phyloP scores from a whole-genome alignment of 35 echinoderm and acorn worm genomes.

The Heliocidaris erythrogramma region DNA sequence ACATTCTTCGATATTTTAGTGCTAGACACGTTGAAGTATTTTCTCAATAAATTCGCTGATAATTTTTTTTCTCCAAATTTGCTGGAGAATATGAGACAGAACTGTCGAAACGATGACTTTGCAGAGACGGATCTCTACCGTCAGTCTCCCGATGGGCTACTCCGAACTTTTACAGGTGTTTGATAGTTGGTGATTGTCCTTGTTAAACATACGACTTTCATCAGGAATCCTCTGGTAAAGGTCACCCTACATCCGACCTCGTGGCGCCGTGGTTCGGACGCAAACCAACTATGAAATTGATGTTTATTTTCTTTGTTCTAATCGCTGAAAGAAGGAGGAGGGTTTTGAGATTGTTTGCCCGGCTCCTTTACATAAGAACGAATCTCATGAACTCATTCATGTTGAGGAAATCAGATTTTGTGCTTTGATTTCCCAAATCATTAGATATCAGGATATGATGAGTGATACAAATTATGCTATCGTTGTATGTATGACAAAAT shows the following conservation, averaged over 20 bases:
- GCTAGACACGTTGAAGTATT: neutral
- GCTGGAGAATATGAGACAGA: neutral
- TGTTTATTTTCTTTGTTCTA: conserved; percentile 12
- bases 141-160: neutral
- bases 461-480: too few species aligned
- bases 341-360: too few species aligned
- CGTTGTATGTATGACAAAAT: too few species aligned
- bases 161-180: conserved; percentile 24
- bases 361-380: too few species aligned
- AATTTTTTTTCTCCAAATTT: neutral
- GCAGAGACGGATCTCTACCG: neutral
- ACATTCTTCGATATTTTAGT: neutral
- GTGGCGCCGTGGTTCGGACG: neutral
- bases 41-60: neutral
- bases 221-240: neutral
- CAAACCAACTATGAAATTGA: conserved; percentile 18
- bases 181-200: conserved; percentile 24
- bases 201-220: conserved; percentile 7
- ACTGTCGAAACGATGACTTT: neutral
- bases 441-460: too few species aligned
- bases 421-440: too few species aligned
- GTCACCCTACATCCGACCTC: conserved; percentile 11
- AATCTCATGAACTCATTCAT: too few species aligned
- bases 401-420: too few species aligned
- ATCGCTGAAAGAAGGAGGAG: neutral